phyloP scores from a whole-genome alignment of 2,113 vertebrate species.

The Ranitomeya imitator region DNA sequence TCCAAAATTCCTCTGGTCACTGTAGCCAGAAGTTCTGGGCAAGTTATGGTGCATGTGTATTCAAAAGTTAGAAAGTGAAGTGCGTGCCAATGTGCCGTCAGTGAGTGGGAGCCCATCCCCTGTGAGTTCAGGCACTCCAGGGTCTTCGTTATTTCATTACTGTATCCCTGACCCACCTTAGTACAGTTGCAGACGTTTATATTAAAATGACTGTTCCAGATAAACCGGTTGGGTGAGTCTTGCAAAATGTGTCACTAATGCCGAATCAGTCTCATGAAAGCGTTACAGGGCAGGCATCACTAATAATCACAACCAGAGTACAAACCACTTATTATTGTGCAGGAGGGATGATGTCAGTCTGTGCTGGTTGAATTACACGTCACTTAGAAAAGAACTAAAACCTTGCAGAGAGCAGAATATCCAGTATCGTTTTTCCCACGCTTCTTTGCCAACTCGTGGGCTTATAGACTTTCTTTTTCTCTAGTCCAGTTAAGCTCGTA shows the following conservation, averaged over 20 bases:
- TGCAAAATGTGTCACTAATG: neutral
- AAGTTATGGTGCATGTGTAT: too few species aligned
- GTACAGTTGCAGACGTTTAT: neutral
- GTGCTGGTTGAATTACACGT: neutral
- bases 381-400: neutral
- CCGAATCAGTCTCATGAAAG: neutral
- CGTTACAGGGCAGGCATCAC: neutral
- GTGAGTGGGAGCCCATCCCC: too few species aligned
- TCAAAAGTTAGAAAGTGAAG: too few species aligned
- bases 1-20: too few species aligned
- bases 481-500: neutral
- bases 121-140: too few species aligned
- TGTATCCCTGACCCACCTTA: neutral
- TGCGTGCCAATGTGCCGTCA: too few species aligned
- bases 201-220: neutral
- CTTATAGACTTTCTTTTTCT: neutral
- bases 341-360: neutral
- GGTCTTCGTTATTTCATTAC: too few species aligned
- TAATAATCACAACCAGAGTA: neutral
- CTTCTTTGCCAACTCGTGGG: neutral
- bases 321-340: neutral
- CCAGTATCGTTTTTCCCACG: neutral
- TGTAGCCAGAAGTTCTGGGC: too few species aligned
- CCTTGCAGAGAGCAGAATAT: neutral
- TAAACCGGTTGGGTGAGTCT: neutral